Evolutionary conservation across 2,113 vertebrate species (phyloP).

Genomic region (Phoxinus phoxinus): DNA sequence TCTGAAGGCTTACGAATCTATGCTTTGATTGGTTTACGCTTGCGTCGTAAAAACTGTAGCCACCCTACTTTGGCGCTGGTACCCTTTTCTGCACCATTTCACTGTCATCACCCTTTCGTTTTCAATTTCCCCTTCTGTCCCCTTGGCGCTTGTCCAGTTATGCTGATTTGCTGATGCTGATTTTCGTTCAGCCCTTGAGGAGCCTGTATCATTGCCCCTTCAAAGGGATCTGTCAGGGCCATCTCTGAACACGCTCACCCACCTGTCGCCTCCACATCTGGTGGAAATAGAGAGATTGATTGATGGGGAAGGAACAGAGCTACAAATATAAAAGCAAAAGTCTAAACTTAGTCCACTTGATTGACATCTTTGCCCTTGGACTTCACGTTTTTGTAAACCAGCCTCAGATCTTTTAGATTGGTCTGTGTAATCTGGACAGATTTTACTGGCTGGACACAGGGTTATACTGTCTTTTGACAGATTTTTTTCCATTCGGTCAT

Average conservation of each 20-base stretch:
- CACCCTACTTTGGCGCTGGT: conserved; percentile 14
- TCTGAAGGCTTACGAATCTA: not conserved
- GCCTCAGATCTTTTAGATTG: not conserved
- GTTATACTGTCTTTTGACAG: not conserved
- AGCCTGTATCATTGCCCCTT: conserved; percentile 46
- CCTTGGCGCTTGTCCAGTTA: not conserved
- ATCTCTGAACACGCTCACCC: not conserved
- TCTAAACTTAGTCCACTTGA: conserved; percentile 1
- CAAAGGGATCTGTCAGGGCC: conserved; percentile 50
- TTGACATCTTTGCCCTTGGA: not conserved
- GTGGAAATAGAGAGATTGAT: conserved; percentile 1
- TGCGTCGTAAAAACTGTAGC: conserved; percentile 18
- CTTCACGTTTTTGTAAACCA: conserved; percentile 8
- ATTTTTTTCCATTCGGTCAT: not conserved
- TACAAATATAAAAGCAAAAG: not conserved
- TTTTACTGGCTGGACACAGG: not conserved
- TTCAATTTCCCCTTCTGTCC: not conserved
- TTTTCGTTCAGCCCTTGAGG: conserved; percentile 20
- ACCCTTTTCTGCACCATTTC: not conserved
- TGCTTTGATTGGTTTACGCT: conserved; percentile 8
- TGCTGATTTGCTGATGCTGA: not conserved
- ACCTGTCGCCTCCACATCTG: conserved; percentile 38
- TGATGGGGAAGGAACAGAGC: conserved; percentile 39
- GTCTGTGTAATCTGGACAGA: not conserved
- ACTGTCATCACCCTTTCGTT: conserved; percentile 31